Conservation (phyloP, 2,888 invertebrate species). For the Pollenia labialis region DNA sequence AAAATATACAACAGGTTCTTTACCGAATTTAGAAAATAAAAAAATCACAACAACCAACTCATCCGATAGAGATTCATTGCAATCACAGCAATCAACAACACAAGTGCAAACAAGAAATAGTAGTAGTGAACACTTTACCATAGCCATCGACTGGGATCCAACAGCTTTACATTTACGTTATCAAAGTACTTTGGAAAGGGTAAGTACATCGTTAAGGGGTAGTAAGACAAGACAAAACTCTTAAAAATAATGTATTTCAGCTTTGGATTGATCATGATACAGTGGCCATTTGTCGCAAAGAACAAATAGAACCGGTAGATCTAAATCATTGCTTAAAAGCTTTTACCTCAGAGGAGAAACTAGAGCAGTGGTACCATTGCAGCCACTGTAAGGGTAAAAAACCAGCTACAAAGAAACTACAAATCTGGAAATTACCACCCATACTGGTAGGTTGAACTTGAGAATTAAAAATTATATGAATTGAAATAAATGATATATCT, state of each 20-base stretch:
- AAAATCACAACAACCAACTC: conserved; percentile 77
- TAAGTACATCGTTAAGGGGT: conserved; percentile 78
- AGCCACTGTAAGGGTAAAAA: conserved; percentile 92
- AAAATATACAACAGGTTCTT: conserved; percentile 79
- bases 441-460: conserved; percentile 87
- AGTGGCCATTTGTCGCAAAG: conserved; percentile 88
- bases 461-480: not conserved
- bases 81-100: conserved; percentile 77
- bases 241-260: conserved; percentile 81
- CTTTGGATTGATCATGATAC: conserved; percentile 91
- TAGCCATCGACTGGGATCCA: conserved; percentile 98
- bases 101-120: conserved; percentile 39
- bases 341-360: conserved; percentile 93
- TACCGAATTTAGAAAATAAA: conserved; percentile 81
- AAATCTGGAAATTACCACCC: conserved; percentile 96
- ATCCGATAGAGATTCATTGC: conserved; percentile 70
- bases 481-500: not conserved
- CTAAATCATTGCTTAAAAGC: conserved; percentile 93
- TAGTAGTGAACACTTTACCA: conserved; percentile 82
- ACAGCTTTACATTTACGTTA: conserved; percentile 96
- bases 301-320: conserved; percentile 92
- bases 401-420: conserved; percentile 94
- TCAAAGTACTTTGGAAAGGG: conserved; percentile 91
- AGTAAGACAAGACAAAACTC: not conserved
- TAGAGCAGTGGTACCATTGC: conserved; percentile 95